Evolutionary conservation across 1,140 invertebrate species (phyloP).

Genomic region (Aphis gossypii): DNA sequence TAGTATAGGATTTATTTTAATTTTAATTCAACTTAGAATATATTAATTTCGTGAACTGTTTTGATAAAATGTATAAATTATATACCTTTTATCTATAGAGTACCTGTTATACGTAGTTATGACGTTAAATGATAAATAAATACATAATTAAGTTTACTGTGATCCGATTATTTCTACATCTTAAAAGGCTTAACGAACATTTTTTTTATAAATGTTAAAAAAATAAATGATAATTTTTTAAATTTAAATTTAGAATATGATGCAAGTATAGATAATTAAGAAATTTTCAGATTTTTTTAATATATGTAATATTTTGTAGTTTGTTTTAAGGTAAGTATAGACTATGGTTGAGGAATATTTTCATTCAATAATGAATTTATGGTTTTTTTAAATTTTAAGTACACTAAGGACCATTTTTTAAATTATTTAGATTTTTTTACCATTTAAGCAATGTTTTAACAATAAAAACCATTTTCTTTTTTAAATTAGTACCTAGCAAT

Average conservation of each 20-base stretch:
- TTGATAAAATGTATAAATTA: neutral
- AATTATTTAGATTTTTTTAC: neutral
- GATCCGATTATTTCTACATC: neutral
- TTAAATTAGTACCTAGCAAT: neutral
- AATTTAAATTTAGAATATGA: neutral
- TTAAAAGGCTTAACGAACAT: neutral
- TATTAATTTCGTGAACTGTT: neutral
- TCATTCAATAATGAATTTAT: neutral
- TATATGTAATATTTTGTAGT: neutral
- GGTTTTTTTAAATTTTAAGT: neutral
- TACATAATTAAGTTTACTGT: neutral
- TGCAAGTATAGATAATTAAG: neutral
- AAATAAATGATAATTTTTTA: no score
- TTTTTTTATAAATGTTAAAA: neutral
- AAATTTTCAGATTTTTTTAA: neutral
- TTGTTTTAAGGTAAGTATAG: neutral
- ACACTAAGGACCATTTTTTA: no score
- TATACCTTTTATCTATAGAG: neutral
- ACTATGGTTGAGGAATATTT: neutral
- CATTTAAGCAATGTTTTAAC: neutral
- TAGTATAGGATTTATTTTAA: neutral
- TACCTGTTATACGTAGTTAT: neutral
- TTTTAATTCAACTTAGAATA: neutral
- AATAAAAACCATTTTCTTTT: neutral
- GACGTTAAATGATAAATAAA: neutral